Evolutionary conservation across 2,888 invertebrate genomes (phyloP).

Genomic region (Brachypalpus laphriformis): DNA sequence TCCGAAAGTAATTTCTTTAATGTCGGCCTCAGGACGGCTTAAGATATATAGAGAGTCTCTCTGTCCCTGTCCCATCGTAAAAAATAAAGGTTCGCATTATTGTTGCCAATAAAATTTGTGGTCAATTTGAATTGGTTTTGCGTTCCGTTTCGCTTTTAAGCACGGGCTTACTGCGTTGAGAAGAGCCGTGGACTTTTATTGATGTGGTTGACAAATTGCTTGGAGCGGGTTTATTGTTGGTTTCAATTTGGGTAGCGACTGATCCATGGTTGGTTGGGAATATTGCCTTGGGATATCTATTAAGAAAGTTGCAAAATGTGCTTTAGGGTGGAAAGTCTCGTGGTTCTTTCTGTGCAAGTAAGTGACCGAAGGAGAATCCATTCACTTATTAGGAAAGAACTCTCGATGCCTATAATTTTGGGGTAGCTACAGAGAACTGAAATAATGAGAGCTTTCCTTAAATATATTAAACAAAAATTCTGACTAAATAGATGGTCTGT

Average conservation of each 20-base stretch:
- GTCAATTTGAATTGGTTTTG: conserved; percentile 72
- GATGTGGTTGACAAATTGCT: conserved; percentile 68
- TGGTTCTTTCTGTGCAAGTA: no score
- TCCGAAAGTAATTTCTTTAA: conserved; percentile 72
- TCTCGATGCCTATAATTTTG: no score
- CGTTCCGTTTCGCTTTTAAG: conserved; percentile 45
- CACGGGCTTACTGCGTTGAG: not conserved
- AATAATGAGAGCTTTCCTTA: no score
- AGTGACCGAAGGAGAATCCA: no score
- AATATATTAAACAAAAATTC: no score
- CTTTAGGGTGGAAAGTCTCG: no score
- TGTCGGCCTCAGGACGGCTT: conserved; percentile 62
- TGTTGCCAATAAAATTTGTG: conserved; percentile 69
- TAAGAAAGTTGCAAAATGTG: not conserved
- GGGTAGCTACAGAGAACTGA: no score
- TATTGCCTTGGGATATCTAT: not conserved
- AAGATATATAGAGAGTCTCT: not conserved
- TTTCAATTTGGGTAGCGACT: not conserved
- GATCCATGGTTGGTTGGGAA: conserved; percentile 1
- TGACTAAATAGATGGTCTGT: no score
- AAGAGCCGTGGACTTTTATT: conserved; percentile 56
- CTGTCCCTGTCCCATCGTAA: conserved; percentile 40
- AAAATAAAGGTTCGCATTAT: conserved; percentile 59
- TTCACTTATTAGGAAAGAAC: no score
- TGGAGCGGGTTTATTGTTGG: conserved; percentile 25